Conservation (phyloP, 2,797 vertebrate genomes). For the Gambelia wislizenii region DNA sequence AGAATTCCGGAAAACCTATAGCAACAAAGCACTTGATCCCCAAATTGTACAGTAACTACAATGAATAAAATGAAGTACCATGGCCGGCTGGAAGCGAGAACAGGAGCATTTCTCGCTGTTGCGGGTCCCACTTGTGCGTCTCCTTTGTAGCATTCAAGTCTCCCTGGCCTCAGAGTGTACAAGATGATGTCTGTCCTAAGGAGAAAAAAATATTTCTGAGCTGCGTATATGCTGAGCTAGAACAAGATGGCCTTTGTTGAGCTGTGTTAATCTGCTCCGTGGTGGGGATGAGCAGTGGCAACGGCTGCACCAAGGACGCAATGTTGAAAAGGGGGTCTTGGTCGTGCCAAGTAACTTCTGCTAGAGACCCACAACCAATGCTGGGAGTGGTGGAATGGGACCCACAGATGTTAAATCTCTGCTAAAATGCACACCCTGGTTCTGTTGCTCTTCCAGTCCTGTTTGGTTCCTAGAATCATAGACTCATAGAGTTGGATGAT, state of each 20-base stretch:
- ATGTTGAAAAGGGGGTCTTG: conserved; percentile 67
- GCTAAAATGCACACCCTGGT: neutral
- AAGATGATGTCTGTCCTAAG: neutral
- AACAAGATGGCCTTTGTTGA: conserved; percentile 74
- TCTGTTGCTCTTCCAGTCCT: neutral
- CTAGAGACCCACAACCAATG: conserved; percentile 9
- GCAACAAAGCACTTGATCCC: no score
- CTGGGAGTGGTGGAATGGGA: neutral
- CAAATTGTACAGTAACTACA: neutral
- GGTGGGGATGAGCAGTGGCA: conserved; percentile 44
- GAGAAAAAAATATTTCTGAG: neutral
- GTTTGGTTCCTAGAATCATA: no score
- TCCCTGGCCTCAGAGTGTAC: neutral
- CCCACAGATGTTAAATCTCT: neutral
- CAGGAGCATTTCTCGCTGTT: neutral
- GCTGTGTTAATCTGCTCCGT: conserved; percentile 48
- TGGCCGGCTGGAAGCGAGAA: neutral
- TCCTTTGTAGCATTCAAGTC: no score
- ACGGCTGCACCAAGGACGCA: conserved; percentile 74
- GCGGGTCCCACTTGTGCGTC: no score
- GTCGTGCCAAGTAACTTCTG: neutral
- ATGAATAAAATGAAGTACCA: no score
- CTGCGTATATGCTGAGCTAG: neutral
- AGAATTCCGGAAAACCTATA: no score
- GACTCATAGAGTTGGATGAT: no score